Evolutionary conservation across 2,113 vertebrate species (phyloP).

Genomic region (Entelurus aequoreus): DNA sequence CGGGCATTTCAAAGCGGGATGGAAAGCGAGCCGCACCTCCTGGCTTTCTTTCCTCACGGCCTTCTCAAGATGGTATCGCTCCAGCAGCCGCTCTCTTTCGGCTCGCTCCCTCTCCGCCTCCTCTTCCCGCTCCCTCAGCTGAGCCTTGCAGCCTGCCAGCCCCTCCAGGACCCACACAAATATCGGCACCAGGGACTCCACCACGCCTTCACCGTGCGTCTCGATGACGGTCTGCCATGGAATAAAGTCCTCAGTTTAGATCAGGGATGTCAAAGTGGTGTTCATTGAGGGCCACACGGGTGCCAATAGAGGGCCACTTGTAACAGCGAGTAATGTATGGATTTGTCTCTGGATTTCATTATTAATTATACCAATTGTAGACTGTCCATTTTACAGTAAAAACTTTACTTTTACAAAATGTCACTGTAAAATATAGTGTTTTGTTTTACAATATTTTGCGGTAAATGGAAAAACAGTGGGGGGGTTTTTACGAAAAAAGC

Average conservation of each 20-base stretch:
- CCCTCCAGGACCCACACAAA: constrained; percentile 77
- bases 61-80: constrained; percentile 68
- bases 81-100: constrained; percentile 66
- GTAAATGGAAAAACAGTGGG: too few relatives aligned
- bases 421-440: too few relatives aligned
- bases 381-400: too few relatives aligned
- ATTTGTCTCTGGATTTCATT: too few relatives aligned
- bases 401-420: too few relatives aligned
- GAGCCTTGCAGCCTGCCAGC: constrained; percentile 69
- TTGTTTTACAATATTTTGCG: too few relatives aligned
- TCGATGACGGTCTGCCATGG: constrained; percentile 66
- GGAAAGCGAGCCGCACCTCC: constrained; percentile 59
- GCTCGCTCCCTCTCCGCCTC: constrained; percentile 65
- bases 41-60: constrained; percentile 67
- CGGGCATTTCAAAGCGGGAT: background rate
- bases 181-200: constrained; percentile 74
- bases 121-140: constrained; percentile 69
- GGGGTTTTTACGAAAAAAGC: too few relatives aligned
- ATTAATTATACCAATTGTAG: too few relatives aligned
- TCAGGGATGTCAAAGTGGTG: too few relatives aligned
- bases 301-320: too few relatives aligned
- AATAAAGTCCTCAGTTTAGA: background rate
- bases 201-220: constrained; percentile 69
- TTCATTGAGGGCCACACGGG: too few relatives aligned
- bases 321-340: too few relatives aligned